Base-by-base conservation (phyloP, 53 echinoderm and acorn worm genomes). In the Luidia sarsii region DNA sequence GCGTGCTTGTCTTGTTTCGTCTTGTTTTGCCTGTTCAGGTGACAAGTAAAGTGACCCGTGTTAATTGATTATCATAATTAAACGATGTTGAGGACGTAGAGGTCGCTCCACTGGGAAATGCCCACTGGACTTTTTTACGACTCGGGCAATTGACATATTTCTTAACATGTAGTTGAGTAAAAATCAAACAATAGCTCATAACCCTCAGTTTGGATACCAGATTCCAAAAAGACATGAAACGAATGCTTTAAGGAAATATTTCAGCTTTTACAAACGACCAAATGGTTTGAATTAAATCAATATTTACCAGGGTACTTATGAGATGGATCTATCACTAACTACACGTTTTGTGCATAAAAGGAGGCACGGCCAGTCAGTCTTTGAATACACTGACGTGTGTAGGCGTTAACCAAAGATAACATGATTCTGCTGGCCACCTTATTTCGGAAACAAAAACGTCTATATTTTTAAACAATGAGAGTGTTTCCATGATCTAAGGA, bases 321-420 rank as follows among this genome's bases (percentile, higher is more conserved):
- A n/a, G n/a, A n/a, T n/a, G 0, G 10, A 6, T 15, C 48, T 75
- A 13, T 75, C 75, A 75, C 75, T 31, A 75, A 45, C 75, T 75
- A 75, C 59, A 75, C 75, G 75, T 75, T 75, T 15, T 59, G 2
- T n/a, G n/a, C n/a, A n/a, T n/a, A n/a, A n/a, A n/a, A n/a, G n/a
- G n/a, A n/a, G n/a, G n/a, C n/a, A n/a, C n/a, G n/a, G n/a, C n/a
- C n/a, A n/a, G n/a, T n/a, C n/a, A n/a, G n/a, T n/a, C n/a, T n/a
- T n/a, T n/a, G n/a, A n/a, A n/a, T n/a, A n/a, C n/a, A n/a, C 75
- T 31, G 53, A 36, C 55, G 72, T 71, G 48, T 67, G 72, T 71
- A 71, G 72, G 72, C 72, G 72, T 71, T 48, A 8, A 53, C 72
- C 37, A 8, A 1, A 45, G 71, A 71, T 54, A 71, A 71, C 72